Base-by-base conservation (phyloP, 2,113 vertebrate genomes). In the Mobula hypostoma region DNA sequence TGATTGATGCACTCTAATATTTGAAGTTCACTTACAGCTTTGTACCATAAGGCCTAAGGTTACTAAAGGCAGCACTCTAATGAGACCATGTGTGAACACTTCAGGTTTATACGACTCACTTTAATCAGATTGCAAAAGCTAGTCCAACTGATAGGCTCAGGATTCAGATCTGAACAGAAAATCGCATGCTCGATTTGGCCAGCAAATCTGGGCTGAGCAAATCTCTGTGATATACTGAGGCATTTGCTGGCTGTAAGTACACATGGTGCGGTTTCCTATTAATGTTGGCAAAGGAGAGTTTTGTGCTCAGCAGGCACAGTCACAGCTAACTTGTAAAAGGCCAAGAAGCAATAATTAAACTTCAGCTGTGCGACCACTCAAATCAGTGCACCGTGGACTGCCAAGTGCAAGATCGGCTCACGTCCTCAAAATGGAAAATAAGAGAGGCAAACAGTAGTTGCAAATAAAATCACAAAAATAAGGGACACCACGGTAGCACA, bases 1-100 rank as follows among this genome's bases (percentile, higher is more conserved):
- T 98, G 98, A 98, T 97, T 98, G 98, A 98, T 98, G 97, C 96
- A 97, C 96, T 96, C 96, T 97, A 96, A 97, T 97, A 97, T 98
- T 97, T 98, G 97, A 98, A 98, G 98, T 98, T 98, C 97, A 97
- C 97, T 98, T 96, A 94, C 96, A 97, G 97, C 97, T 97, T 98
- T 97, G 96, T 97, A 96, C 96, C 96, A 94, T 96, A 97, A 97
- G 96, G 97, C 96, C 95, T 96, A 95, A 96, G 98, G 98, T 98
- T 97, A 98, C 95, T 95, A 95, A 94, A 96, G 95, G 96, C 95
- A 96, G 95, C 79, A 68, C 95, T 96, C 96, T 97, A 97, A 97
- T 97, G 97, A 97, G 96, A 96, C 96, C 97, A 95, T 96, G 95
- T 96, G 95, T 94, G 96, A 97, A 95, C 96, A 96, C 95, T 96